A percentile compares a stretch with the other conserved stretches of the same genome.
These are phyloP conservation scores for Pollimyrus isidori DNA, from an alignment of 2,113 vertebrate genomes.

Conservation along the genomic window DNA sequence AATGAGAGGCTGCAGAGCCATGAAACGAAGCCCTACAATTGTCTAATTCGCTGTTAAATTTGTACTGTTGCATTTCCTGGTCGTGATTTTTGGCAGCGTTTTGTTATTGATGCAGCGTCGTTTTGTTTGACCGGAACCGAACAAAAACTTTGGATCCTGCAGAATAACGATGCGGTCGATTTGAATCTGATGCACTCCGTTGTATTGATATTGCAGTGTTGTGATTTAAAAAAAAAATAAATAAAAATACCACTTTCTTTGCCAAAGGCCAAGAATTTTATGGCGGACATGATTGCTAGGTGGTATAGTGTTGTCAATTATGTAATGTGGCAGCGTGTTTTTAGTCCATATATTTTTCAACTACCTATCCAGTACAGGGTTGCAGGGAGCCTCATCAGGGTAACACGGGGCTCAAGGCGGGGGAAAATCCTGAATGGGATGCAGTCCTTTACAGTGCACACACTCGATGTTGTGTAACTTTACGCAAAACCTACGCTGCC, in stretches of 20 bases:
- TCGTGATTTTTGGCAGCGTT: neutral
- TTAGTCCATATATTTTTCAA: neutral
- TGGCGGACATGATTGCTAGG: neutral
- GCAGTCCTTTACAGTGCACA: neutral
- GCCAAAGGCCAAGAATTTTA: neutral
- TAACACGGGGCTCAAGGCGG: neutral
- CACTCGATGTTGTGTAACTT: neutral
- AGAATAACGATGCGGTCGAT: neutral
- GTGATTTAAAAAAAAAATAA: neutral
- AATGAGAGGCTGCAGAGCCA: neutral
- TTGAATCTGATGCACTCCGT: neutral
- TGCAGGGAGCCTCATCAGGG: neutral
- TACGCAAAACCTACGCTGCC: neutral
- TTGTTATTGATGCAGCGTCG: neutral
- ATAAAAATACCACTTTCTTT: neutral
- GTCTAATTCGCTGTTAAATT: neutral
- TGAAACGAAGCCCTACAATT: neutral
- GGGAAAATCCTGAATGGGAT: neutral
- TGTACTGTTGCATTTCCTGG: neutral
- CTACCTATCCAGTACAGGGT: neutral
- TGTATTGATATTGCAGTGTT: neutral
- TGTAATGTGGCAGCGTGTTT: neutral
- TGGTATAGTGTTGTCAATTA: neutral
- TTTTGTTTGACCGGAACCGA: neutral
- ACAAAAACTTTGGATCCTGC: neutral